Conservation (phyloP, 2,797 vertebrate species). For the Sebastes diaconus region DNA sequence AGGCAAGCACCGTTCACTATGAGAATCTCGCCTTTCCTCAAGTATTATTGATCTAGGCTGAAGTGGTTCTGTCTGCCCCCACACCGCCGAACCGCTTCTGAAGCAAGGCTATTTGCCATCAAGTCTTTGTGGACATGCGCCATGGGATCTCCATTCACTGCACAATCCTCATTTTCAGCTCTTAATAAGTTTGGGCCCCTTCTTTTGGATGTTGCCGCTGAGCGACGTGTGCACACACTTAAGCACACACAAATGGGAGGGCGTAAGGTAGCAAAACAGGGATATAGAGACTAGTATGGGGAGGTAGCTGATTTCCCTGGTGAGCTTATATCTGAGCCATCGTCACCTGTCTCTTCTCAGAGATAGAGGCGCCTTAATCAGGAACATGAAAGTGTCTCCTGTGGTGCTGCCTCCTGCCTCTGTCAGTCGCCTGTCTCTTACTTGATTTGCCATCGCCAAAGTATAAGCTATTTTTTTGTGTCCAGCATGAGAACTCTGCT, state of each 20-base stretch:
- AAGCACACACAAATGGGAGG: conserved; percentile 26
- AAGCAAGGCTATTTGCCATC: conserved; percentile 72
- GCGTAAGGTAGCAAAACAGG: conserved; percentile 56
- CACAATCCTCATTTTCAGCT: conserved; percentile 73
- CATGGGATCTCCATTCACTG: conserved; percentile 72
- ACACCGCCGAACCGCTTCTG: conserved; percentile 51
- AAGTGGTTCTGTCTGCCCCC: conserved; percentile 69
- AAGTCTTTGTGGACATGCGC: conserved; percentile 73
- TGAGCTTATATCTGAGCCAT: conserved; percentile 71
- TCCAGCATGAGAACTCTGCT: conserved; percentile 24
- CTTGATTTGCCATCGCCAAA: conserved; percentile 56
- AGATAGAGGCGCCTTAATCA: conserved; percentile 71
- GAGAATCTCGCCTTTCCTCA: conserved; percentile 64
- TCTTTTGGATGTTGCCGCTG: conserved; percentile 52
- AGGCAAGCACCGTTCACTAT: conserved; percentile 48
- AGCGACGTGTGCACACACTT: conserved; percentile 11
- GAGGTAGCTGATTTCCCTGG: conserved; percentile 75
- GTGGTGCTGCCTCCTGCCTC: conserved; percentile 67
- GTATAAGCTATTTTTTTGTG: conserved; percentile 28
- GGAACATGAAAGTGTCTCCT: conserved; percentile 77
- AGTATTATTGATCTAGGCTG: conserved; percentile 73
- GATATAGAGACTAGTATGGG: conserved; percentile 54
- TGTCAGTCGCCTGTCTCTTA: conserved; percentile 61
- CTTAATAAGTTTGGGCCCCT: conserved; percentile 75
- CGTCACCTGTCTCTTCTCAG: conserved; percentile 65